These are phyloP conservation scores for Umimayanthus chanpuru DNA, from an alignment of 92 coral and sea anemone species.

Conservation along the genomic window DNA sequence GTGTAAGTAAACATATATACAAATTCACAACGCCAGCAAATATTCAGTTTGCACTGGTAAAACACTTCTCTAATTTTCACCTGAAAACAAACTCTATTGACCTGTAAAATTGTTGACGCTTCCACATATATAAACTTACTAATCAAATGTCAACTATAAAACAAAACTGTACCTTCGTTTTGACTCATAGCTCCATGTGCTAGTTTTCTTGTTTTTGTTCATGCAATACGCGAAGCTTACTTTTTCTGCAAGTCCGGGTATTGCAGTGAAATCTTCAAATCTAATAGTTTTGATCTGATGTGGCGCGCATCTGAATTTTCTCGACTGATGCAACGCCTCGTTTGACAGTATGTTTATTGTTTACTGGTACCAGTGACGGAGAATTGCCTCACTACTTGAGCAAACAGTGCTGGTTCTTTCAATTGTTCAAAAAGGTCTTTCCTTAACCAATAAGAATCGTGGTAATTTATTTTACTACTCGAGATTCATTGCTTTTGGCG, in stretches of 20 bases:
- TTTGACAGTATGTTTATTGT: background rate
- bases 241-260: background rate
- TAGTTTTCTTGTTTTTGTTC: background rate
- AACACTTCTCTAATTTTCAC: background rate
- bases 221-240: background rate
- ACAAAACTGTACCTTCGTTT: conserved; percentile 27
- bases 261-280: background rate
- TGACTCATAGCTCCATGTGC: background rate
- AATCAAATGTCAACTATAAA: conserved; percentile 14
- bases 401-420: background rate
- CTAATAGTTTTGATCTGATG: background rate
- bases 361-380: conserved; percentile 4
- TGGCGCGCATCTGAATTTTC: background rate
- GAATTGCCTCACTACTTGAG: background rate
- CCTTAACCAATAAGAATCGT: background rate
- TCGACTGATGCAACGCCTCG: conserved; percentile 2
- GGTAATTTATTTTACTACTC: background rate
- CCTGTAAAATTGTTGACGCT: conserved; percentile 42
- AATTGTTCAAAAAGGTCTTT: background rate
- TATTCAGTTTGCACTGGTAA: background rate
- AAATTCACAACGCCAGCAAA: background rate
- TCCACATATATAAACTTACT: background rate
- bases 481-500: too few relatives aligned
- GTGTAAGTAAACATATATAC: background rate
- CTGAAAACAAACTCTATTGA: background rate